Evolutionary conservation across 2,888 invertebrate genomes (phyloP).

Genomic region (Allygus modestus): DNA sequence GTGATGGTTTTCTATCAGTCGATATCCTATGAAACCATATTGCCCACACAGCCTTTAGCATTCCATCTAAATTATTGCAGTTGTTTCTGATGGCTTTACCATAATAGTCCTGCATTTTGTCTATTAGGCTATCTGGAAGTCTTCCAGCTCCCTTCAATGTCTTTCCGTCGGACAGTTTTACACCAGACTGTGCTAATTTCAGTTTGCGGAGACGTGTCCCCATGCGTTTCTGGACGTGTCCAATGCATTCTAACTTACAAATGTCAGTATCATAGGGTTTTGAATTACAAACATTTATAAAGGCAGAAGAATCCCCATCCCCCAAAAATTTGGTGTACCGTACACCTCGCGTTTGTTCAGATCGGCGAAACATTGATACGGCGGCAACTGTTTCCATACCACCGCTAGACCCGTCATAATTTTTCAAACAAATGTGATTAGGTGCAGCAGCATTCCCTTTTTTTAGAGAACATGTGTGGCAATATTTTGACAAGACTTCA

Average conservation of each 20-base stretch:
- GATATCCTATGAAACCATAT: slow-evolving; percentile 46
- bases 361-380: slow-evolving; percentile 34
- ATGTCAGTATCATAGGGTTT: slow-evolving; percentile 45
- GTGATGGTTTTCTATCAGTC: slow-evolving; percentile 15
- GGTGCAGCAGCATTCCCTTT: slow-evolving; percentile 33
- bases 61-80: slow-evolving; percentile 34
- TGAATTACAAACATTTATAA: slow-evolving; percentile 25
- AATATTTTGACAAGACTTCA: slow-evolving; percentile 44
- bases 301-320: slow-evolving; percentile 54
- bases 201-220: slow-evolving; percentile 48
- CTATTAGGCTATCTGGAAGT: slow-evolving; percentile 49
- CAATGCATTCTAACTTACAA: slow-evolving; percentile 52
- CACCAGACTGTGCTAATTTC: not conserved
- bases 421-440: slow-evolving; percentile 50
- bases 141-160: slow-evolving; percentile 44
- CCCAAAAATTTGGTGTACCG: slow-evolving; percentile 27
- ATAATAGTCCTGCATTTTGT: slow-evolving; percentile 48
- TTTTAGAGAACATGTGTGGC: slow-evolving; percentile 14
- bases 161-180: slow-evolving; percentile 54
- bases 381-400: slow-evolving; percentile 54
- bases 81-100: slow-evolving; percentile 51
- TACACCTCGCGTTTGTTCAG: slow-evolving; percentile 38
- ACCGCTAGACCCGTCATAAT: slow-evolving; percentile 46
- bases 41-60: slow-evolving; percentile 42
- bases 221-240: slow-evolving; percentile 40